phyloP scores from a whole-genome alignment of 2,113 vertebrate species.

The Phaethon lepturus region DNA sequence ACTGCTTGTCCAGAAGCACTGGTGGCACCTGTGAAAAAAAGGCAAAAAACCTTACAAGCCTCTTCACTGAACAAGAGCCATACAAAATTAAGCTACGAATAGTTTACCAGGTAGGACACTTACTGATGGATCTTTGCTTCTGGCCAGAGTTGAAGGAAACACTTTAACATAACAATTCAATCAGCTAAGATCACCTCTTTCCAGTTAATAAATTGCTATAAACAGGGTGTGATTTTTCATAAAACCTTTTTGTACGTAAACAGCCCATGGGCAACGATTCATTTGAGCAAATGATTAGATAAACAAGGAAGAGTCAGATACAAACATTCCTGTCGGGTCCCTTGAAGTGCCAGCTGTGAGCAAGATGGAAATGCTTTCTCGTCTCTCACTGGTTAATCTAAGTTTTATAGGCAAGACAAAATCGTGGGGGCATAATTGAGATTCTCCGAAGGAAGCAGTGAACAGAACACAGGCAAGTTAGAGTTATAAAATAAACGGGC shows the following conservation, averaged over 20 bases:
- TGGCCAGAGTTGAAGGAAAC: background rate
- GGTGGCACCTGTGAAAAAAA: conserved; percentile 86
- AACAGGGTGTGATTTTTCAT: background rate
- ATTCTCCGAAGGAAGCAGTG: background rate
- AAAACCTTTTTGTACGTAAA: background rate
- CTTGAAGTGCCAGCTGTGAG: background rate
- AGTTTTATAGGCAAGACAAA: background rate
- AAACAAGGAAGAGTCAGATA: background rate
- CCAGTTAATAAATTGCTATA: background rate
- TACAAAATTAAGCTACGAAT: background rate
- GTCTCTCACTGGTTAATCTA: background rate
- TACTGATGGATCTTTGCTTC: background rate
- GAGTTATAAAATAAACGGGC: background rate
- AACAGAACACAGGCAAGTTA: background rate
- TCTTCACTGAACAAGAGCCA: background rate
- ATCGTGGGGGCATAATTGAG: background rate
- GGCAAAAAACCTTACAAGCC: background rate
- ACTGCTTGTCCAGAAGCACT: conserved; percentile 91
- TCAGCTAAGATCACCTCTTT: background rate
- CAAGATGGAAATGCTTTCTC: background rate
- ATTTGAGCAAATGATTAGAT: background rate
- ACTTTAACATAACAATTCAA: background rate
- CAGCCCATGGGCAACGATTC: background rate
- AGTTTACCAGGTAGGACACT: background rate
- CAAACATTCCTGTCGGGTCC: rapidly evolving